phyloP scores from a whole-genome alignment of 2,797 vertebrate genomes.

The Enteromius treurensis region DNA sequence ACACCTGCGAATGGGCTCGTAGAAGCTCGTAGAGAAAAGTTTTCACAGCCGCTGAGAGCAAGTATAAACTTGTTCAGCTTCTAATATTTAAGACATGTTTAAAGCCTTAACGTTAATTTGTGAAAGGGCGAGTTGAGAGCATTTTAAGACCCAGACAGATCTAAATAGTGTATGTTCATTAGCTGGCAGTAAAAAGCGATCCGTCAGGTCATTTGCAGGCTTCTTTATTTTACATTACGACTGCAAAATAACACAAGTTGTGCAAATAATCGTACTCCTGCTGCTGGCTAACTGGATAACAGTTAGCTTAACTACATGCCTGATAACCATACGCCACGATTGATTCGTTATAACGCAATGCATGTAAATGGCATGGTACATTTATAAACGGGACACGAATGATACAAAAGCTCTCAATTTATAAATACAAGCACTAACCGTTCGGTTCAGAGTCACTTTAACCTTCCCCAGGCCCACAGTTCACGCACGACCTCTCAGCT shows the following conservation, averaged over 20 bases:
- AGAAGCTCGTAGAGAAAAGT: too few species aligned
- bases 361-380: not conserved
- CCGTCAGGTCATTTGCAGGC: not conserved
- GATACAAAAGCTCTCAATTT: not conserved
- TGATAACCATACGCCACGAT: not conserved
- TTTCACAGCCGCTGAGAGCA: too few species aligned
- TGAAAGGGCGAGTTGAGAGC: not conserved
- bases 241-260: not conserved
- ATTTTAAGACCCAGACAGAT: not conserved
- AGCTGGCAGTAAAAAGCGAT: not conserved
- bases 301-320: not conserved
- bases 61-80: too few species aligned
- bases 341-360: not conserved
- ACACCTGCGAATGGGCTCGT: too few species aligned
- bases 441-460: conserved; percentile 63
- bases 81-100: not conserved
- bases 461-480: conserved; percentile 69
- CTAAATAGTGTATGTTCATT: too few species aligned
- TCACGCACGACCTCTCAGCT: conserved; percentile 45
- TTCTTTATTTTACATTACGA: not conserved
- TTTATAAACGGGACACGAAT: not conserved
- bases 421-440: conserved; percentile 64
- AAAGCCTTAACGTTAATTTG: not conserved
- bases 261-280: not conserved
- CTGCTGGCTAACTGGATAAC: not conserved